phyloP scores from a whole-genome alignment of 2,113 vertebrate species.

The Corydoras maculifer region DNA sequence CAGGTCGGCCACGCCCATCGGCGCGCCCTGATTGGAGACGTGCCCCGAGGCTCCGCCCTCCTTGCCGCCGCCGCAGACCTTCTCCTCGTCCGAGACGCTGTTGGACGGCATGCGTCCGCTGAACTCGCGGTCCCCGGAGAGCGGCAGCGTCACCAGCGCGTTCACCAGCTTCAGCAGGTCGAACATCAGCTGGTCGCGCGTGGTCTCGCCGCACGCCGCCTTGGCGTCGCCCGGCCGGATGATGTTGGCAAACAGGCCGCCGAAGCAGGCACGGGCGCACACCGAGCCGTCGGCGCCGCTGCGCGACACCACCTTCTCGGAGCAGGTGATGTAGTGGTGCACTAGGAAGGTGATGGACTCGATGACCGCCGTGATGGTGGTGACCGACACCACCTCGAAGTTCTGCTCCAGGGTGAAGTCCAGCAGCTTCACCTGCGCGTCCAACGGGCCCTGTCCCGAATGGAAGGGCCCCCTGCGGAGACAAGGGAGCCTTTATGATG shows the following conservation, averaged over 20 bases:
- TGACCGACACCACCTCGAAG: constrained; percentile 94
- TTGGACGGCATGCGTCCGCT: constrained; percentile 84
- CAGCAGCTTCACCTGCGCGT: constrained; percentile 94
- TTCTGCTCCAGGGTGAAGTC: constrained; percentile 97
- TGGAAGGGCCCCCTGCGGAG: constrained; percentile 85
- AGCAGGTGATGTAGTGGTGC: constrained; percentile 97
- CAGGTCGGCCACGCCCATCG: constrained; percentile 86
- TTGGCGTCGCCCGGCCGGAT: constrained; percentile 98
- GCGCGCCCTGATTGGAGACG: constrained; percentile 70
- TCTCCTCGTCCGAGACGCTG: constrained; percentile 95
- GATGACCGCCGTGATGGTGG: constrained; percentile 90
- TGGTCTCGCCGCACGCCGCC: constrained; percentile 93
- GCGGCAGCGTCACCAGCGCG: constrained; percentile 87
- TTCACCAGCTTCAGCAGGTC: constrained; percentile 94
- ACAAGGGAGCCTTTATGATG: background rate
- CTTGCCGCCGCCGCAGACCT: constrained; percentile 91
- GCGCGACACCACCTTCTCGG: constrained; percentile 91
- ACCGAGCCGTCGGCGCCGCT: constrained; percentile 95
- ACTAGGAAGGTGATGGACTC: constrained; percentile 96
- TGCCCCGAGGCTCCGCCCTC: constrained; percentile 69
- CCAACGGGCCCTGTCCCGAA: constrained; percentile 89
- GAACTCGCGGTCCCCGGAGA: constrained; percentile 89
- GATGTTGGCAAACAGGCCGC: constrained; percentile 95
- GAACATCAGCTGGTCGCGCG: constrained; percentile 96
- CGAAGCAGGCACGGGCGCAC: constrained; percentile 92